phyloP scores from a whole-genome alignment of 2,797 vertebrate genomes.

The Malurus splendens region DNA sequence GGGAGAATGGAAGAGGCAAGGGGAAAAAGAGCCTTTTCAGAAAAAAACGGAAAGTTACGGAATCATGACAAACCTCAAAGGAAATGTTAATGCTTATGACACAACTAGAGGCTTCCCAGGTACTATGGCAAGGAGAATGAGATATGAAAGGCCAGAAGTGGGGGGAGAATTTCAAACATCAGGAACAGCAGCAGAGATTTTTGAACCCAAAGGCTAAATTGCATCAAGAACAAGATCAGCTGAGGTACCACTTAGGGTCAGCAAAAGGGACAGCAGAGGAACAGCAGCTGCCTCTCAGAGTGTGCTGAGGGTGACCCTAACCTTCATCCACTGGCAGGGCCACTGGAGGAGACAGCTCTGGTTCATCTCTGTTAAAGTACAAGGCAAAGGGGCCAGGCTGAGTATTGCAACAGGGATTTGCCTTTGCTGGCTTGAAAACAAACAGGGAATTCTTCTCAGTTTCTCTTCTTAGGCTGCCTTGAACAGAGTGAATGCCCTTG shows the following conservation, averaged over 20 bases:
- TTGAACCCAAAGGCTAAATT: neutral
- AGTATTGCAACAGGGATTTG: neutral
- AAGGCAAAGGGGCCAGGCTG: neutral
- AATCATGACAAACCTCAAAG: neutral
- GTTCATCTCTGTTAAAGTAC: neutral
- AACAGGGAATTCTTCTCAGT: neutral
- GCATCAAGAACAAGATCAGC: neutral
- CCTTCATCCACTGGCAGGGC: neutral
- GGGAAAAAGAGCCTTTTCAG: neutral
- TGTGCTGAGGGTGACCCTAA: neutral
- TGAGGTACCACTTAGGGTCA: neutral
- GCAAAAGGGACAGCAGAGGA: neutral
- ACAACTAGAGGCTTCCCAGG: neutral
- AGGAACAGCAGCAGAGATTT: neutral
- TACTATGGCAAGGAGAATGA: fast-evolving
- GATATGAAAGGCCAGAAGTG: neutral
- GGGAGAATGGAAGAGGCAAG: neutral
- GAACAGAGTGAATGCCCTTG: neutral
- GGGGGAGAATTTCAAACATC: neutral
- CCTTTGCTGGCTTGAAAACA: neutral
- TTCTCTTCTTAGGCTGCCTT: neutral
- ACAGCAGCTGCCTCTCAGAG: neutral
- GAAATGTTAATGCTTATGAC: neutral
- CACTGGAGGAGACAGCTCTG: neutral
- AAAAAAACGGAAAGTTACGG: neutral